These are phyloP conservation scores for Serilophus lunatus DNA, from an alignment of 2,113 vertebrate species.

Conservation along the genomic window DNA sequence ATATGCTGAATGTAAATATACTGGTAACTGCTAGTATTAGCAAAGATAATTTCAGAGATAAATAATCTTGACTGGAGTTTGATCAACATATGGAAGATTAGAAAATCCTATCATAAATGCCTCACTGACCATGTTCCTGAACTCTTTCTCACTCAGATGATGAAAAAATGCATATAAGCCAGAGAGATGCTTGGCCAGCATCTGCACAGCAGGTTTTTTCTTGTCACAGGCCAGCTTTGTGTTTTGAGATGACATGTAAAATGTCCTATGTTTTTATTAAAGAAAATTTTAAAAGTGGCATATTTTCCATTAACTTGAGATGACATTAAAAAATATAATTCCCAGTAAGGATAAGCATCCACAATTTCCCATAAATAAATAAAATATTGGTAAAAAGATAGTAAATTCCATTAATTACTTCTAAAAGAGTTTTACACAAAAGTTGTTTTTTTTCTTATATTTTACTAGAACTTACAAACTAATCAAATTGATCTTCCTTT, in stretches of 20 bases:
- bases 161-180: neutral
- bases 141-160: neutral
- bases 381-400: neutral
- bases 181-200: neutral
- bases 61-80: neutral
- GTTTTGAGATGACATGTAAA: neutral
- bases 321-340: neutral
- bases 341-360: neutral
- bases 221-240: neutral
- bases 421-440: neutral
- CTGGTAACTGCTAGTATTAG: neutral
- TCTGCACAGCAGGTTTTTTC: neutral
- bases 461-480: neutral
- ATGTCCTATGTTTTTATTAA: neutral
- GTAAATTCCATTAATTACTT: neutral
- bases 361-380: neutral
- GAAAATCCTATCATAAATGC: slow-evolving; percentile 24
- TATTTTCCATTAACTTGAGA: neutral
- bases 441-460: neutral
- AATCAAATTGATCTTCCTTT: neutral
- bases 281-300: neutral
- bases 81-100: neutral
- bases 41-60: neutral
- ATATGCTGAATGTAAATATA: neutral
- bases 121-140: neutral